These are phyloP conservation scores for Anabacerthia variegaticeps DNA, from an alignment of 2,797 vertebrate genomes.

Conservation along the genomic window DNA sequence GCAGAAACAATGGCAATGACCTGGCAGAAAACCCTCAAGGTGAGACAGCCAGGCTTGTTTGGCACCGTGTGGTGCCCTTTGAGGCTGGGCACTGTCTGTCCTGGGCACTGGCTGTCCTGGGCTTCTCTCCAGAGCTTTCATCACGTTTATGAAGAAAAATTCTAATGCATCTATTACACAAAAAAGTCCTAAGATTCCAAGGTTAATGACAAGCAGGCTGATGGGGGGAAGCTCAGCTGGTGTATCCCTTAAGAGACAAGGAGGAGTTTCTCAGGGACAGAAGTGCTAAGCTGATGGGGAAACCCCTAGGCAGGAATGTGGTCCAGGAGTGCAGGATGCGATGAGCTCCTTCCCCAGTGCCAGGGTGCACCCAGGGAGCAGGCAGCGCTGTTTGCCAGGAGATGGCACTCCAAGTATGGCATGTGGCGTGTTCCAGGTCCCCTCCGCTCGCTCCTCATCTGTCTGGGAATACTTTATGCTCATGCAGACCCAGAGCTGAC, in stretches of 20 bases:
- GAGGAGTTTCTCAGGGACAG: fast-evolving
- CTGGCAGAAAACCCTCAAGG: background rate
- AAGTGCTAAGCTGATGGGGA: background rate
- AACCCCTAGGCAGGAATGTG: background rate
- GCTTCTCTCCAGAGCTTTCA: background rate
- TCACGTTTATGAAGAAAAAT: background rate
- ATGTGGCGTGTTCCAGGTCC: background rate
- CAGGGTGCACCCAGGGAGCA: background rate
- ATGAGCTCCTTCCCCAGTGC: too few species aligned
- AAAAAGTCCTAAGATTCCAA: background rate
- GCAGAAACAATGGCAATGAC: background rate
- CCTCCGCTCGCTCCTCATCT: background rate
- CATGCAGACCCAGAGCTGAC: background rate
- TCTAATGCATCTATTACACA: background rate
- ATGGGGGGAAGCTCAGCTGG: background rate
- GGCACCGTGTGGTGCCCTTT: background rate
- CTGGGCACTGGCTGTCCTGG: background rate
- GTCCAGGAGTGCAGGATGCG: background rate
- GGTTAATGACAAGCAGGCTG: background rate
- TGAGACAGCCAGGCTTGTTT: background rate
- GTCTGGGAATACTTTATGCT: background rate
- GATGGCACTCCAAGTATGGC: conserved; percentile 29
- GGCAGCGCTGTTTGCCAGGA: background rate
- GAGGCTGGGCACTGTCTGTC: background rate
- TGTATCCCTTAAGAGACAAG: background rate